Conservation (phyloP, 2,888 invertebrate genomes). For the Melieria picta region DNA sequence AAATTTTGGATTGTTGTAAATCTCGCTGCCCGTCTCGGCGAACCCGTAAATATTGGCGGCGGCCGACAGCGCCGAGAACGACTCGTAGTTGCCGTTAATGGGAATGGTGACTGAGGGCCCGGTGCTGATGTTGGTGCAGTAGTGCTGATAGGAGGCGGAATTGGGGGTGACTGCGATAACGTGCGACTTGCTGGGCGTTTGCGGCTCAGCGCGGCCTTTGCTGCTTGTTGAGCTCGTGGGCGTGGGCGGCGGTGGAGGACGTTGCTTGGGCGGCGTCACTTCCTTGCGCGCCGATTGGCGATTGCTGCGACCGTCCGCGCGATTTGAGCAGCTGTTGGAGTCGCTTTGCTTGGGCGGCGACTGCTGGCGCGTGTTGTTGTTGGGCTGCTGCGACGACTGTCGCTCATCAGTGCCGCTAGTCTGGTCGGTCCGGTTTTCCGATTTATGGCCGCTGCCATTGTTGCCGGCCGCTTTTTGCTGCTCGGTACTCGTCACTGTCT, state of each 20-base stretch:
- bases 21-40: conserved; percentile 59
- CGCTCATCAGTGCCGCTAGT: conserved; percentile 9
- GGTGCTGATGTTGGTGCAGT: conserved; percentile 30
- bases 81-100: conserved; percentile 45
- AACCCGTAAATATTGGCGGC: conserved; percentile 57
- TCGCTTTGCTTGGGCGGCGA: neutral
- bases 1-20: conserved; percentile 66
- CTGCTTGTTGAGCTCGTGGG: conserved; percentile 13
- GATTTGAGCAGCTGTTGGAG: neutral
- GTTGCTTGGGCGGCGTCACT: conserved; percentile 58
- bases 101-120: conserved; percentile 27
- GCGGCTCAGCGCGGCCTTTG: conserved; percentile 25
- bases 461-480: conserved; percentile 15
- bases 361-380: conserved; percentile 3
- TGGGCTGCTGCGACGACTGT: conserved; percentile 6
- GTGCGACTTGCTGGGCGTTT: neutral
- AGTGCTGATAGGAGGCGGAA: conserved; percentile 28
- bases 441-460: neutral
- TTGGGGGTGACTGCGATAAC: conserved; percentile 9
- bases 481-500: conserved; percentile 72
- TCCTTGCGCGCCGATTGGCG: conserved; percentile 45
- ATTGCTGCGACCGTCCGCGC: conserved; percentile 2
- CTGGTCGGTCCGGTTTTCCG: neutral
- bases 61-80: conserved; percentile 51
- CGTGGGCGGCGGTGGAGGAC: conserved; percentile 60